Base-by-base conservation (phyloP, 2,113 vertebrate species). In the Nipponia nippon region DNA sequence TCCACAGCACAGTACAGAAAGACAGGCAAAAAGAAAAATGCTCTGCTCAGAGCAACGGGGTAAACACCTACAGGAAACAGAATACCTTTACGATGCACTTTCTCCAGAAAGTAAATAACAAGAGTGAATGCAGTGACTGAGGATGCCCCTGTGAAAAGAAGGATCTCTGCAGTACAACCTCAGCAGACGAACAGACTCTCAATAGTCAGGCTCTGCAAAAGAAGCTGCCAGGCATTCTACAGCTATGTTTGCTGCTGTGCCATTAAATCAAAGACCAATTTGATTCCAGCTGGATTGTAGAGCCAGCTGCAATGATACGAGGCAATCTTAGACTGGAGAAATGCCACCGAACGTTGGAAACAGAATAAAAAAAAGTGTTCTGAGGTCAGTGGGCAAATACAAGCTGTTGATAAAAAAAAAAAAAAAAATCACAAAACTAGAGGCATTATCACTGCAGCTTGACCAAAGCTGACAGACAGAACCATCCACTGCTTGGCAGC, bases 201-300 rank as follows among this genome's bases (percentile, higher is more conserved):
- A 23, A 29, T 0, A 70, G 66, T 6, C 65, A 61, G 69, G 77
- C 50, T 67, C 47, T 76, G 89, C 47, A 72, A 4, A 27, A 89
- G 87, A 42, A 83, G 40, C 47, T 93, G 91, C 56, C 82, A 85
- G 71, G 62, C 67, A 17, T 40, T 50, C 92, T 19, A 83, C 66
- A 36, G 69, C 65, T 70, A 38, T 0, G 3, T 22, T 79, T 87
- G 88, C 83, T 55, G 79, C 63, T 63, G 13, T 83, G 63, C 32
- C 84, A 58, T 52, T 80, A 83, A 71, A 94, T 77, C 78, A 65
- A 90, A 91, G 80, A 86, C 15, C 16, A 86, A 7, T 50, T 71
- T 83, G 82, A 83, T 83, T 88, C 85, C 95, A 93, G 85, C 29
- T 90, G 90, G 79, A 87, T 18, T 90, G 83, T 2, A 76, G 89